Base-by-base conservation (phyloP, 1,140 invertebrate genomes). In the Atta colombica region DNA sequence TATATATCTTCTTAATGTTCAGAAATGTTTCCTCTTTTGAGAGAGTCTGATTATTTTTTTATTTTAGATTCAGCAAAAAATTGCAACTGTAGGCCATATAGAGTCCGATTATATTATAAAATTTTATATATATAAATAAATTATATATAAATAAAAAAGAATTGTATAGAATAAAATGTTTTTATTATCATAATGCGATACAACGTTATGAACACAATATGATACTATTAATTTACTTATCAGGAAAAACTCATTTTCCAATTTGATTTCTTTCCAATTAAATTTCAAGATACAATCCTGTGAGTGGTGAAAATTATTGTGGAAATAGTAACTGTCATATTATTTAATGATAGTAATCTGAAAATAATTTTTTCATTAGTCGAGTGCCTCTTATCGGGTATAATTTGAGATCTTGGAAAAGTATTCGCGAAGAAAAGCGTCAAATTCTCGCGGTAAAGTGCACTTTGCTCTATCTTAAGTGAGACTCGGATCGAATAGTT, bases 361-460 rank as follows among this genome's bases (percentile, higher is more conserved):
- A 18, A 75, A 84, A 55, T 45, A 84, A 84, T 84, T 61, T 84
- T 75, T 84, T 84, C 80, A 84, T 84, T 75, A 84, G 69, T 75
- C 55, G 45, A 84, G 80, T 74, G 80, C 69, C 71, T 49, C 25
- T 84, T 84, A 84, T 84, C 80, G 80, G 25, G n/a, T 75, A 84
- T 84, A 84, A 84, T 84, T 84, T 61, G 68, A 60, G 55, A 60
- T 74, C 69, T 51, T 28, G 55, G 39, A 18, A 28, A 75, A 21
- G 55, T 51, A 61, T 84, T 75, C 55, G n/a, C 21, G 66, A 53
- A 25, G 39, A 31, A 75, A 84, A 75, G 80, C 75, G 69, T 84
- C 69, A 63, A 58, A 74, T 84, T 63, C 69, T 61, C 78, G 25
- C 55, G 69, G 69, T 74, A 75, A 75, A 74, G 55, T 84, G 80